Conservation (phyloP, 2,113 vertebrate genomes). For the Cranoglanis bouderius region DNA sequence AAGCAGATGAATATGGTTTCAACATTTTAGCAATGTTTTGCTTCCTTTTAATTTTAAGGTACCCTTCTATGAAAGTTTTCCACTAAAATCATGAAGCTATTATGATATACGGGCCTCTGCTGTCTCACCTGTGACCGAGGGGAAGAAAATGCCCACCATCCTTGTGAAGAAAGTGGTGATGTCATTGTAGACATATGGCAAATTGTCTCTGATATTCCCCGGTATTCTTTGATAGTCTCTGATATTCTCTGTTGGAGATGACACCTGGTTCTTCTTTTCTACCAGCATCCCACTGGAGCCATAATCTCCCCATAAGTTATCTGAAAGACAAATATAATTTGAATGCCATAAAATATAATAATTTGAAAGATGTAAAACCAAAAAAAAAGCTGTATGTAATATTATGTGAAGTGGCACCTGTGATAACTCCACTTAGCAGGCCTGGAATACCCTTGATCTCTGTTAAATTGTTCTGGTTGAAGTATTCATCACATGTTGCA, state of each 20-base stretch:
- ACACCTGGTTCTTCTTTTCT: constrained; percentile 73
- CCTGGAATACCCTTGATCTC: constrained; percentile 86
- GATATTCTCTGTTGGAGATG: constrained; percentile 57
- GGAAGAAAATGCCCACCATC: constrained; percentile 97
- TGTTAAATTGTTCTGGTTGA: constrained; percentile 80
- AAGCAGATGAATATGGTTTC: background rate
- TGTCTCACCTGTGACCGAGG: constrained; percentile 88
- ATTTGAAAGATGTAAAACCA: background rate
- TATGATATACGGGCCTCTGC: background rate
- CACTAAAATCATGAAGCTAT: background rate
- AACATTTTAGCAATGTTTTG: background rate
- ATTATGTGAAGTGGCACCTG: constrained; percentile 64
- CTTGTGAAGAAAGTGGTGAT: constrained; percentile 89
- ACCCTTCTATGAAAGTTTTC: background rate
- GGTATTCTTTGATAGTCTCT: constrained; percentile 45
- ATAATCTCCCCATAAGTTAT: constrained; percentile 90
- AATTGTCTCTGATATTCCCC: background rate
- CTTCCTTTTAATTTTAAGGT: background rate
- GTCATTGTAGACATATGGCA: constrained; percentile 82
- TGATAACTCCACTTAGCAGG: constrained; percentile 80
- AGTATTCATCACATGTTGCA: constrained; percentile 83
- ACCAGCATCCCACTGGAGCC: constrained; percentile 70
- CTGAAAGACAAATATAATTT: constrained; percentile 62
- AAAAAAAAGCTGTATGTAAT: too few species aligned
- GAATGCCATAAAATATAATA: background rate